Evolutionary conservation across 2,797 vertebrate genomes (phyloP).

Genomic region (Cheirogaleus major): DNA sequence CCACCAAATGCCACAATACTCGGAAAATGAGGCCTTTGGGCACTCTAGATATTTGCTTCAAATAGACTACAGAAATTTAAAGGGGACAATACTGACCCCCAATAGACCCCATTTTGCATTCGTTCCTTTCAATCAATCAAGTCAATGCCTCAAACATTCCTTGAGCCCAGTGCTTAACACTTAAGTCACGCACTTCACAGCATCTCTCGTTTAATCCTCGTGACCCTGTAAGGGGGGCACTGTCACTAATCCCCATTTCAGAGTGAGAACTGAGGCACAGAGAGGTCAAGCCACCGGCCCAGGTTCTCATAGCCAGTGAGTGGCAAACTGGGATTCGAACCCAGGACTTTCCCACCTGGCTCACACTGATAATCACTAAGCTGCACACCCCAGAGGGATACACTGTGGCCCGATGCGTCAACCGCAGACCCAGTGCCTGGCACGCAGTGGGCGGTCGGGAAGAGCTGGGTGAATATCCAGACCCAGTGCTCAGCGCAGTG

Average conservation of each 20-base stretch:
- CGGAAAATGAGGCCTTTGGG: neutral
- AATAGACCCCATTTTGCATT: too few species aligned
- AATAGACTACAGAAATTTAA: neutral
- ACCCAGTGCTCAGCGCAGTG: rapidly evolving
- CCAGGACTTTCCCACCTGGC: neutral
- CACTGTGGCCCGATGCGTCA: rapidly evolving
- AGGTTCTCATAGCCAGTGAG: neutral
- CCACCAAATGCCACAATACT: neutral
- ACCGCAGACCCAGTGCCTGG: neutral
- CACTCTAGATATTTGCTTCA: neutral
- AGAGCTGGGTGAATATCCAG: neutral
- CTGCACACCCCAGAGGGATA: neutral
- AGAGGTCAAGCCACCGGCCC: neutral
- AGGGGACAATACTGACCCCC: neutral
- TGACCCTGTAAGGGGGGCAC: rapidly evolving
- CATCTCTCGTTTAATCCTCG: neutral
- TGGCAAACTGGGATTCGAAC: neutral
- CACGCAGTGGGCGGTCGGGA: rapidly evolving
- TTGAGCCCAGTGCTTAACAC: rapidly evolving
- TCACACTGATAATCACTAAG: neutral
- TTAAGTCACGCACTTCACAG: neutral
- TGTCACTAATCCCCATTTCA: neutral
- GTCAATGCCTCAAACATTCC: neutral
- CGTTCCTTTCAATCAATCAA: neutral
- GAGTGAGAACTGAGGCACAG: neutral